phyloP scores from a whole-genome alignment of 1,140 invertebrate species.

The Penaeus vannamei region DNA sequence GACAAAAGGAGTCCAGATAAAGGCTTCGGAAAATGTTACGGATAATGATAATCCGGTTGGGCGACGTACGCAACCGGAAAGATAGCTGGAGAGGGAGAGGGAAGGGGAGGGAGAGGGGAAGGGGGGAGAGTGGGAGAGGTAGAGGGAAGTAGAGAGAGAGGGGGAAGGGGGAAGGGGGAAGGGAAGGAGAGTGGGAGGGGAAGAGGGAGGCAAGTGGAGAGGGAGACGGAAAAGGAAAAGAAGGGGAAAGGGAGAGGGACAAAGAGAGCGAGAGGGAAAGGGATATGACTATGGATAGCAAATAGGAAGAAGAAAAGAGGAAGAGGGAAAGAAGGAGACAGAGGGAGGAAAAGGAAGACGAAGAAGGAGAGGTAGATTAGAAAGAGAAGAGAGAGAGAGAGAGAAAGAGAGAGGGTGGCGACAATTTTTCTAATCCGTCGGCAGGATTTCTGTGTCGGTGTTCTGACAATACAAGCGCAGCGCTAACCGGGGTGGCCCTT shows the following conservation, averaged over 20 bases:
- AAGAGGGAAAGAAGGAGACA: too few relatives aligned
- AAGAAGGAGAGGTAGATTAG: too few relatives aligned
- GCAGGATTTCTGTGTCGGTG: too few relatives aligned
- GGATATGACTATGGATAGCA: background rate
- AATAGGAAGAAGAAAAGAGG: background rate
- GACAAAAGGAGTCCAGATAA: too few relatives aligned
- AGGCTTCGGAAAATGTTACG: too few relatives aligned
- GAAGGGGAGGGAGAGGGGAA: background rate
- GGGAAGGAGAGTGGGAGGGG: background rate
- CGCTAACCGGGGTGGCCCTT: too few relatives aligned
- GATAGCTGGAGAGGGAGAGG: background rate
- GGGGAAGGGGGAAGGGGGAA: background rate
- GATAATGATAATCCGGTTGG: too few relatives aligned
- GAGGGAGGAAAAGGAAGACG: too few relatives aligned
- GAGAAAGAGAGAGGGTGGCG: background rate
- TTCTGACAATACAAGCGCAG: too few relatives aligned
- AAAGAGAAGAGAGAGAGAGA: constrained; percentile 35
- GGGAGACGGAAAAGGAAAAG: too few relatives aligned
- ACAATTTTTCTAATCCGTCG: background rate
- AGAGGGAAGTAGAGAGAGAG: too few relatives aligned
- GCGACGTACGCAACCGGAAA: background rate
- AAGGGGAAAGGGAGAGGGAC: background rate
- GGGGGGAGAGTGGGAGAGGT: background rate
- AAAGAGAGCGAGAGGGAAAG: too few relatives aligned
- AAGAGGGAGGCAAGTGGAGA: background rate